phyloP scores from a whole-genome alignment of 2,113 vertebrate species.

The Cyrtonyx montezumae region DNA sequence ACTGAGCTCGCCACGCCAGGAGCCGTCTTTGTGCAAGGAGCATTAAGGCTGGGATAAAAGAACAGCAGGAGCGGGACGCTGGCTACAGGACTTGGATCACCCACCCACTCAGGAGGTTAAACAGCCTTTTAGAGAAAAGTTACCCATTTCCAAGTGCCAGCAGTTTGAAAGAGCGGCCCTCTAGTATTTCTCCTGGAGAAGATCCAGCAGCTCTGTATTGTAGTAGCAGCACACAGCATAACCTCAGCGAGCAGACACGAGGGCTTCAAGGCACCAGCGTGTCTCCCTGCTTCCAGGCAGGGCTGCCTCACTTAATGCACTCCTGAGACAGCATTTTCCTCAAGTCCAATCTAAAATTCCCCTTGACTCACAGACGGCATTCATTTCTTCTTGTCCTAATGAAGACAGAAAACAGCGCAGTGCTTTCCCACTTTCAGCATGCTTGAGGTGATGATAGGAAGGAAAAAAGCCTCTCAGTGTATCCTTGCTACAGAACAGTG shows the following conservation, averaged over 20 bases:
- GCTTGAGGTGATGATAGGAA: background rate
- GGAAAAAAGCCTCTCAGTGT: background rate
- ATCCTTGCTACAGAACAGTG: too few species aligned
- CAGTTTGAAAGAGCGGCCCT: background rate
- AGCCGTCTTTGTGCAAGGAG: background rate
- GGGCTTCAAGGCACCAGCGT: background rate
- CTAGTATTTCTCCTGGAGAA: background rate
- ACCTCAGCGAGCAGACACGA: background rate
- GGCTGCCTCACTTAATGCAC: background rate
- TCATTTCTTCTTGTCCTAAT: background rate
- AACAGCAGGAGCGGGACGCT: background rate
- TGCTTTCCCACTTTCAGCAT: background rate
- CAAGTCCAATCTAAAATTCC: background rate
- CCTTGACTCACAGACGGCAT: background rate
- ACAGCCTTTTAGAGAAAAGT: background rate
- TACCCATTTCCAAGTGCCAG: background rate
- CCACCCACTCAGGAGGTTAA: background rate
- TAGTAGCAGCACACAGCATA: fast-evolving
- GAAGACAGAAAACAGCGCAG: background rate
- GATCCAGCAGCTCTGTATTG: background rate
- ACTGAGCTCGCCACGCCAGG: background rate
- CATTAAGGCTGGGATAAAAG: fast-evolving
- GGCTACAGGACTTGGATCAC: background rate
- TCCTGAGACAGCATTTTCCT: background rate
- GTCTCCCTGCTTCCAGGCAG: background rate